Base-by-base conservation (phyloP, 2,113 vertebrate genomes). In the Phylloscopus trochiloides region DNA sequence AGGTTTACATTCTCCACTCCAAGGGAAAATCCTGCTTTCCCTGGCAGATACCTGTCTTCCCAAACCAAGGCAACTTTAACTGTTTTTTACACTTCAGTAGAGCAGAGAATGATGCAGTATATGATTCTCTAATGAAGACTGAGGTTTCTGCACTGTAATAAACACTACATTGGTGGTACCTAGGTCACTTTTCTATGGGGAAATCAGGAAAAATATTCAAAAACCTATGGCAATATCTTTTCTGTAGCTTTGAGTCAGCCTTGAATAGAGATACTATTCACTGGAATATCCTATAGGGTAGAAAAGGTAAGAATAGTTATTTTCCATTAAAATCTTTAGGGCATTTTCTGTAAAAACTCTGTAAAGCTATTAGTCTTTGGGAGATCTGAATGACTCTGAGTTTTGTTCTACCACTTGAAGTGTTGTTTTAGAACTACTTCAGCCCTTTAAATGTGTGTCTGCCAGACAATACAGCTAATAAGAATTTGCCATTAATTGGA, bases 391-490 rank as follows among this genome's bases (percentile, higher is more conserved):
- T 78, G 42, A 54, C 58, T 68, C 57, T 58, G 43, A 66, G 40
- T 79, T 95, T 90, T 81, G n/a, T 81, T 72, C 50, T 79, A 20
- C 75, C 11, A 3, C 62, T 63, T 91, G 45, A 88, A 86, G 54
- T 47, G 65, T 47, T 86, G 72, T 55, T 94, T 83, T 54, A 61
- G 62, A 78, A 75, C 65, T 75, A 55, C 85, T 85, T 87, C 75
- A 90, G 52, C 25, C 86, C 42, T 68, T 38, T 47, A 83, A 32
- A 76, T 57, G 28, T 19, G 24, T 73, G 50, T 71, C 93, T 76
- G 77, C 40, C 67, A 95, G 91, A 93, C 83, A 96, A 85, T 48
- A 58, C n/a, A 81, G 38, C 82, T 42, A 88, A 78, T 70, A 79
- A 28, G 47, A 89, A 58, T 84, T 86, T 38, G 12, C 76, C 72